A percentile compares a stretch with the other conserved stretches of the same genome.
phyloP scores from a whole-genome alignment of 2,797 vertebrate genomes.

The Astyanax mexicanus region DNA sequence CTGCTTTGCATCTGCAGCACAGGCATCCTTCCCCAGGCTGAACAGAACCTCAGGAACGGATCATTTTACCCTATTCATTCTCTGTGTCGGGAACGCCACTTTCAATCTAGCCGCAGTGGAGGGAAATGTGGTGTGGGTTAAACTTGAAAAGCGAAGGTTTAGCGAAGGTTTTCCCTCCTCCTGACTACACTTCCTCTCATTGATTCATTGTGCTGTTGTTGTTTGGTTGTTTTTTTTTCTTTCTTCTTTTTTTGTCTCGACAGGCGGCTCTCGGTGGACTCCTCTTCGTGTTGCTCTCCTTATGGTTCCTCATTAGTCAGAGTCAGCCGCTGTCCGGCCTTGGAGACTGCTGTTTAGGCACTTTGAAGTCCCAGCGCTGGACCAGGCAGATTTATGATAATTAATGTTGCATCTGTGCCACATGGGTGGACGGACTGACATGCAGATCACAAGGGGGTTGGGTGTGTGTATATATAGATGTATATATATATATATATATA shows the following conservation, averaged over 20 bases:
- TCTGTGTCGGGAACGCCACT: background rate
- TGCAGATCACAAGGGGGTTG: conserved; percentile 31
- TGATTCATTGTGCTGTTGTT: conserved; percentile 38
- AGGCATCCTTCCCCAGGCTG: background rate
- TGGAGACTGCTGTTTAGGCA: conserved; percentile 49
- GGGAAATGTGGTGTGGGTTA: background rate
- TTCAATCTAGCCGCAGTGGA: background rate
- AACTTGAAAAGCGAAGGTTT: background rate
- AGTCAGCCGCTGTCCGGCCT: conserved; percentile 32
- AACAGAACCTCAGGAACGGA: background rate
- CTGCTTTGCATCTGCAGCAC: conserved; percentile 27
- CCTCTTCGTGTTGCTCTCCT: conserved; percentile 27
- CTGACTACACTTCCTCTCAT: conserved; percentile 28
- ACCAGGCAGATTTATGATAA: conserved; percentile 53
- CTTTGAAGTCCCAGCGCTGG: conserved; percentile 50
- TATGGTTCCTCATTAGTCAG: conserved; percentile 48
- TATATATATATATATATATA: no score
- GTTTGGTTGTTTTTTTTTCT: conserved; percentile 21
- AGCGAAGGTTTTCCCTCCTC: background rate
- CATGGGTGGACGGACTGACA: conserved; percentile 52
- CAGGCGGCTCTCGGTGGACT: conserved; percentile 8
- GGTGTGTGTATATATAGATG: conserved; percentile 37
- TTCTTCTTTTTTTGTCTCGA: conserved; percentile 7
- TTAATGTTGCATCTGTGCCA: conserved; percentile 58
- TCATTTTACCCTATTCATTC: background rate